These are phyloP conservation scores for Zonitis immaculata DNA, from an alignment of 2,888 invertebrate species.

Conservation along the genomic window DNA sequence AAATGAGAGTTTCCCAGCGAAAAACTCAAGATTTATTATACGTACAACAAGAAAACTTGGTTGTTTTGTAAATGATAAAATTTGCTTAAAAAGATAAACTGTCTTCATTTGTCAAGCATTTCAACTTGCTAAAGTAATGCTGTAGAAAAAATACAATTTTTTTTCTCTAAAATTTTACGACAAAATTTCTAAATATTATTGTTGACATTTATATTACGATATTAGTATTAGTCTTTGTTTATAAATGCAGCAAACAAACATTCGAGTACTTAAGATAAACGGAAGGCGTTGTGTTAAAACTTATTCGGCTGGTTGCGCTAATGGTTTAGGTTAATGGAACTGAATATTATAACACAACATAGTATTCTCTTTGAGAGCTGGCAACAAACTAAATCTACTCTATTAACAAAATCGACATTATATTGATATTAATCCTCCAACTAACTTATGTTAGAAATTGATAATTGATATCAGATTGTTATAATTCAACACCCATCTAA, in stretches of 20 bases:
- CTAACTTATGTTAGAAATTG: no score
- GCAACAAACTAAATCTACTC: conserved; percentile 16
- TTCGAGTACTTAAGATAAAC: conserved; percentile 18
- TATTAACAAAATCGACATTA: no score
- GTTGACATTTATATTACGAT: no score
- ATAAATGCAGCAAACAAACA: conserved; percentile 14
- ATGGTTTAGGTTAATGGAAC: conserved; percentile 22
- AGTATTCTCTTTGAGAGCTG: conserved; percentile 4
- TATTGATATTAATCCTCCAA: no score
- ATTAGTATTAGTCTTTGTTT: conserved; percentile 1
- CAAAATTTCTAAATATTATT: no score
- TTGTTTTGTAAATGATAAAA: neutral
- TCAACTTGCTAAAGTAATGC: no score
- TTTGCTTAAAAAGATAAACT: neutral
- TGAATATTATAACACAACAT: no score
- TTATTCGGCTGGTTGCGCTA: conserved; percentile 24
- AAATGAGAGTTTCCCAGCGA: neutral
- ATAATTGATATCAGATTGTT: no score
- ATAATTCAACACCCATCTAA: no score
- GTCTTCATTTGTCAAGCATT: neutral
- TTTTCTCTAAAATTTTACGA: no score
- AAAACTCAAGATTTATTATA: neutral
- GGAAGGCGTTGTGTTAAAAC: conserved; percentile 23
- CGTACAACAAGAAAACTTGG: neutral
- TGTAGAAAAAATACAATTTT: no score